Evolutionary conservation across 2,888 invertebrate species (phyloP), one percentile per base, ranked within the genome.

Genomic region (Clunio marinus): DNA sequence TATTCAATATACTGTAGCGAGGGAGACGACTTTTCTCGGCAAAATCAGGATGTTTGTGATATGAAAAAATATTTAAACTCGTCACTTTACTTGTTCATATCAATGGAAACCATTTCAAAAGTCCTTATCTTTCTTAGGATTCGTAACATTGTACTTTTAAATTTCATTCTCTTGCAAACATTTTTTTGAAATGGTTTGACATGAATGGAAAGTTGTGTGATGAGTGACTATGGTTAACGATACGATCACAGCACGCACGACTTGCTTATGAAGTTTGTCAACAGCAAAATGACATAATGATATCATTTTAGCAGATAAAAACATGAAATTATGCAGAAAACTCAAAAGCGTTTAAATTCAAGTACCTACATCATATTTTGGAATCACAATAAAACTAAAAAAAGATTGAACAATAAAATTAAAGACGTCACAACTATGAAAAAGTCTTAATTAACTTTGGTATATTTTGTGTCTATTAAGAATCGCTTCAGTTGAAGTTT

Each of bases 101-200:
- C 63, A 10, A 28, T 32, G 15, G 59, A 28, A 35, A 20, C 15
- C 58, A 58, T 58, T 58, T 46, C 28, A 24, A 27, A 27, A 58
- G 58, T 59, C 59, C 35, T 35, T 59, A 59, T 28, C 35, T 24
- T 58, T 60, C 24, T 63, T 20, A n/a, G 25, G 22, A 10, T 57
- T 57, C 15, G 20, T 15, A 25, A 57, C 17, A 57, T 57, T 57
- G n/a, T 15, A 57, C 57, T 57, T 15, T 57, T 7, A 27, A 57
- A 51, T 32, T 51, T 51, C 51, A n/a, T 32, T 32, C 35, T 32
- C 35, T 32, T 32, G 7, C 13, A 5, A 5, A 13, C 35, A 32
- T 32, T 32, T 32, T 32, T 32, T 17, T 51, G 51, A 51, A 51
- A 22, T 22, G 51, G n/a, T 51, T 51, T 51, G 25, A 2, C n/a